phyloP scores from a whole-genome alignment of 1,140 invertebrate genomes.

The Aricia agestis region DNA sequence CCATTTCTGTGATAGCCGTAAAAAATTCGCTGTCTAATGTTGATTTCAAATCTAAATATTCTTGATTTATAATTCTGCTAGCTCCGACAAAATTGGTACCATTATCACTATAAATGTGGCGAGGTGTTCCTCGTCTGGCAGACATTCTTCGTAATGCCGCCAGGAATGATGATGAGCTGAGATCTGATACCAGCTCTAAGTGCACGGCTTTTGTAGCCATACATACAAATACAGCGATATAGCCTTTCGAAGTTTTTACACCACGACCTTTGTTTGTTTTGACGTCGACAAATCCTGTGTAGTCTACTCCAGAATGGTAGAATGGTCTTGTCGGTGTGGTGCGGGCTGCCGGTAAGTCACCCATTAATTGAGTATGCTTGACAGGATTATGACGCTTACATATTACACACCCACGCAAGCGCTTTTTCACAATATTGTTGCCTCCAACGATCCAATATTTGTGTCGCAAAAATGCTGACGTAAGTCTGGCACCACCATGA shows the following conservation, averaged over 20 bases:
- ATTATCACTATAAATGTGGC: conserved; percentile 17
- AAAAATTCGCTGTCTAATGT: not conserved
- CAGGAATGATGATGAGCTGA: conserved; percentile 23
- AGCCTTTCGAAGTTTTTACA: conserved; percentile 20
- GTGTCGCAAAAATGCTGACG: conserved; percentile 5
- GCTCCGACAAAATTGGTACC: conserved; percentile 19
- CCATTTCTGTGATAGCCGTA: not conserved
- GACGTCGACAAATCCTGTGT: conserved; percentile 14
- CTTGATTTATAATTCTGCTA: conserved; percentile 8
- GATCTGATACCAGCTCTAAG: conserved; percentile 27
- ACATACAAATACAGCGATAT: conserved; percentile 22
- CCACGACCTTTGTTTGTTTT: conserved; percentile 19
- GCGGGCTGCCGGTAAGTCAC: conserved; percentile 19
- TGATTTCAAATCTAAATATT: not conserved
- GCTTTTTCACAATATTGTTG: conserved; percentile 8
- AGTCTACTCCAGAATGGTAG: conserved; percentile 19
- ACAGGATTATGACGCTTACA: conserved; percentile 9
- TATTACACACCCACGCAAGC: not conserved
- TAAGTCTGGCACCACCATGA: conserved; percentile 6
- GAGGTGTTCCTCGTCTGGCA: conserved; percentile 18
- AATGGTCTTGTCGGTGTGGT: conserved; percentile 12
- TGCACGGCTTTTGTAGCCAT: conserved; percentile 28
- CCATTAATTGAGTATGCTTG: conserved; percentile 16
- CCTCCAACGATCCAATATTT: conserved; percentile 17
- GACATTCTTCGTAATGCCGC: conserved; percentile 19